Base-by-base conservation (phyloP, 2,888 invertebrate genomes). In the Acanthacorydalis orientalis region DNA sequence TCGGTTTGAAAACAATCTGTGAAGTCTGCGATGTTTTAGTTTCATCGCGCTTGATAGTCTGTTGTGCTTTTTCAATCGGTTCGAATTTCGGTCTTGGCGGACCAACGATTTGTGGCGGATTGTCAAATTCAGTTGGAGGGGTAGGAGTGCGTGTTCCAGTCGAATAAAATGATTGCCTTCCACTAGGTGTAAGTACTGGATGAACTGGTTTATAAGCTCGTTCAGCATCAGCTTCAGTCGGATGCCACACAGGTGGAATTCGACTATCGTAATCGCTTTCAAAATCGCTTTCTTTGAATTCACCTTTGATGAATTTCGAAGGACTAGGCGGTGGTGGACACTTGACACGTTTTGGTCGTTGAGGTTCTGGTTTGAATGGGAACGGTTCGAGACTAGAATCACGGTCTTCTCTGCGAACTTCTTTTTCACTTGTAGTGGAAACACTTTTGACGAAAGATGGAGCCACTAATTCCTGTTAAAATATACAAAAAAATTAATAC, bases 281-380 rank as follows among this genome's bases (percentile, higher is more conserved):
- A 57, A 80, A 80, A 59, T 82, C 82, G 57, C 78, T 81, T 60
- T 77, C 78, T 46, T 70, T 68, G 60, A 76, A 76, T 64, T 78
- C 78, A 53, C 75, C 70, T 61, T 74, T 77, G 15, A 74, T 64
- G 60, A 80, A 82, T 64, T 74, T 79, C 23, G 77, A 77, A 48
- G 80, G 79, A 62, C 74, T 77, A 23, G 74, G 71, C 44, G 75
- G 72, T 31, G 70, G 69, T 37, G 72, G 70, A 2, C 65, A 60
- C 53, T 64, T 67, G 37, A 57, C 60, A 53, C 60, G 59, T 48
- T 61, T 62, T 33, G 61, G 60, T 49, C 57, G 60, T 10, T 57
- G 56, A 14, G 64, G 60, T 39, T 68, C 68, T 23, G 68, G 61
- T 55, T 67, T 62, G 55, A 59, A 71, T 2, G 67, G 69, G 52